A percentile compares a stretch with the other conserved stretches of the same genome.
These are phyloP conservation scores for Micromussa lordhowensis DNA, from an alignment of 92 coral and sea anemone genomes.

Conservation along the genomic window DNA sequence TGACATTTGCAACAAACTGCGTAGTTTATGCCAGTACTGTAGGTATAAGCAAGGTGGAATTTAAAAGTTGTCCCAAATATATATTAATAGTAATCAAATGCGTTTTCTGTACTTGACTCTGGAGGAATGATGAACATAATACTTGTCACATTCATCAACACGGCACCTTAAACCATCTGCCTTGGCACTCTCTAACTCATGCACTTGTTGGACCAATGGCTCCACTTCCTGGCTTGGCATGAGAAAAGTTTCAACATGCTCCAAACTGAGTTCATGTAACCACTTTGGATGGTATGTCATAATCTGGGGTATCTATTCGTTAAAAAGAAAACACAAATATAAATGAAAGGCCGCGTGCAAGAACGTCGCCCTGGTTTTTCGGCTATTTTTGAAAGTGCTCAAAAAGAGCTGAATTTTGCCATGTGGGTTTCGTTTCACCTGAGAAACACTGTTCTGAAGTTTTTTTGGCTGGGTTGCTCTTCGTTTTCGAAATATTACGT, in stretches of 20 bases:
- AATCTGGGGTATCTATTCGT: slow-evolving; percentile 41
- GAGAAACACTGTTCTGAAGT: too few relatives aligned
- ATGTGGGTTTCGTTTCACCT: too few relatives aligned
- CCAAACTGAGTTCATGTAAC: slow-evolving; percentile 49
- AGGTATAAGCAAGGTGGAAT: too few relatives aligned
- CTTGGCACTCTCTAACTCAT: slow-evolving; percentile 28
- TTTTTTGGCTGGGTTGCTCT: too few relatives aligned
- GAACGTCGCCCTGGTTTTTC: too few relatives aligned
- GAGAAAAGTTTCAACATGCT: slow-evolving; percentile 48
- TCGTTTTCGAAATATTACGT: too few relatives aligned
- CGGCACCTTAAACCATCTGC: slow-evolving; percentile 46
- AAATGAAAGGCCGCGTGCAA: too few relatives aligned
- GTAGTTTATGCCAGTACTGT: too few relatives aligned
- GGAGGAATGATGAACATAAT: slow-evolving; percentile 44
- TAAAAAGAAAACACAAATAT: slow-evolving; percentile 17
- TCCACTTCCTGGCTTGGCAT: slow-evolving; percentile 40
- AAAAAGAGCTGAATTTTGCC: too few relatives aligned
- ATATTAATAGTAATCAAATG: background rate
- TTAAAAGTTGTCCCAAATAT: too few relatives aligned
- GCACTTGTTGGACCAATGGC: slow-evolving; percentile 61
- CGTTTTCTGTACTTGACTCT: slow-evolving; percentile 54
- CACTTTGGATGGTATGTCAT: slow-evolving; percentile 49
- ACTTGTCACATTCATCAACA: slow-evolving; percentile 46
- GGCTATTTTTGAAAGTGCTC: too few relatives aligned
- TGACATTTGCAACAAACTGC: too few relatives aligned